These are phyloP conservation scores for Nymphalis polychloros DNA, from an alignment of 2,888 invertebrate genomes.

Conservation along the genomic window DNA sequence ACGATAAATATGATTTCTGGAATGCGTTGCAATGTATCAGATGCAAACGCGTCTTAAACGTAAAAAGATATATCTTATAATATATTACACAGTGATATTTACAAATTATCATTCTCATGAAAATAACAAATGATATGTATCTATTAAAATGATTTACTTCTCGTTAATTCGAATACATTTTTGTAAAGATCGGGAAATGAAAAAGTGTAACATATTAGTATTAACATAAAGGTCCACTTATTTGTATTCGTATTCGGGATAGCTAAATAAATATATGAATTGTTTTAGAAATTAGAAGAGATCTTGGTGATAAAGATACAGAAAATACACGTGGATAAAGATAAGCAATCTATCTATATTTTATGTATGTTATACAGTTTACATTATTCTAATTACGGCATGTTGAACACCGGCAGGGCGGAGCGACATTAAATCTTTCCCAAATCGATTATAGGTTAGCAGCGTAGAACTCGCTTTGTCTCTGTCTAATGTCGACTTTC, in stretches of 20 bases:
- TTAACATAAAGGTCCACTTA: slow-evolving; percentile 4
- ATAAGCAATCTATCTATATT: slow-evolving; percentile 8
- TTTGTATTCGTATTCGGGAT: slow-evolving; percentile 10
- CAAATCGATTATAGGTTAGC: slow-evolving; percentile 75
- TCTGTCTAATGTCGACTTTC: slow-evolving; percentile 74
- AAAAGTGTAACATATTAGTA: background rate
- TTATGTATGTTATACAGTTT: slow-evolving; percentile 49
- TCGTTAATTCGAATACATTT: background rate
- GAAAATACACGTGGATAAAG: slow-evolving; percentile 42
- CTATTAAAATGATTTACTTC: too few relatives aligned
- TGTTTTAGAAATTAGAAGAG: background rate
- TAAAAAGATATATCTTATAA: background rate
- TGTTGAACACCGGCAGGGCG: slow-evolving; percentile 50
- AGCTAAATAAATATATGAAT: slow-evolving; percentile 40
- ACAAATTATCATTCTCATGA: too few relatives aligned
- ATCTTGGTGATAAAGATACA: background rate
- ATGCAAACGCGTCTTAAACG: slow-evolving; percentile 8
- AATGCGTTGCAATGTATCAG: slow-evolving; percentile 18
- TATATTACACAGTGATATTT: too few relatives aligned
- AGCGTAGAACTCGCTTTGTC: slow-evolving; percentile 71
- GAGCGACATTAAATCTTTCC: slow-evolving; percentile 71
- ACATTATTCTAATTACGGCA: slow-evolving; percentile 75
- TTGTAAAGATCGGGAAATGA: background rate
- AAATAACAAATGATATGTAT: too few relatives aligned
- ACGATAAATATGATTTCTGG: slow-evolving; percentile 21